Base-by-base conservation (phyloP, 2,113 vertebrate species). In the Chionomys nivalis region DNA sequence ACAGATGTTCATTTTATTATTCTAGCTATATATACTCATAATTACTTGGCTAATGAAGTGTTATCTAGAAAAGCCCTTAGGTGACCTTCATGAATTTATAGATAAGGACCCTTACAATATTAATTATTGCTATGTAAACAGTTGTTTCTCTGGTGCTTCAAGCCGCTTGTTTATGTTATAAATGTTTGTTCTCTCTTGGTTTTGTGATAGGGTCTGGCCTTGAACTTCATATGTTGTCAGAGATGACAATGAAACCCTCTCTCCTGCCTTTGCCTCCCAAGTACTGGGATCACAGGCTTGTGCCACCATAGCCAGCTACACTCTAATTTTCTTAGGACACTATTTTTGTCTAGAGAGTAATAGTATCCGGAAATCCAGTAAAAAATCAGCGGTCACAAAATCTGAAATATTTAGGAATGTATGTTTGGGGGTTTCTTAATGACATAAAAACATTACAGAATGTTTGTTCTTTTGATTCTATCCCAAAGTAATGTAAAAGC, bases 41-140 rank as follows among this genome's bases (percentile, higher is more conserved):
- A 79, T 94, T 94, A 94, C 95, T 94, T 82, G 76, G 36, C 58
- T 96, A 95, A 94, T 94, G 86, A 96, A 94, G 66, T 94, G 89
- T 97, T 95, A 92, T 96, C 91, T 94, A 94, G 66, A 93, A 88
- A 96, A 95, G 90, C 95, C 77, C 75, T 96, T 95, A 95, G 90
- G 55, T 93, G 81, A 89, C 61, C 82, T 92, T 55, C 88, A 96
- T 97, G 94, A 95, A 94, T 95, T 97, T 96, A 94, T 91, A 95
- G 77, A 65, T 93, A 96, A 95, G 61, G 81, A 91, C 96, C 44
- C 86, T 92, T 96, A 93, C 88, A 66, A 72, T 96, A 96, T 97
- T 86, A 97, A 89, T 87, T 95, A 83, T 72, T 49, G 93, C 49
- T 96, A 79, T 96, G 55, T 94, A 96, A 96, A 94, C 85, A 97